phyloP scores from a whole-genome alignment of 2,888 invertebrate species.

The Ennomos quercinarius region DNA sequence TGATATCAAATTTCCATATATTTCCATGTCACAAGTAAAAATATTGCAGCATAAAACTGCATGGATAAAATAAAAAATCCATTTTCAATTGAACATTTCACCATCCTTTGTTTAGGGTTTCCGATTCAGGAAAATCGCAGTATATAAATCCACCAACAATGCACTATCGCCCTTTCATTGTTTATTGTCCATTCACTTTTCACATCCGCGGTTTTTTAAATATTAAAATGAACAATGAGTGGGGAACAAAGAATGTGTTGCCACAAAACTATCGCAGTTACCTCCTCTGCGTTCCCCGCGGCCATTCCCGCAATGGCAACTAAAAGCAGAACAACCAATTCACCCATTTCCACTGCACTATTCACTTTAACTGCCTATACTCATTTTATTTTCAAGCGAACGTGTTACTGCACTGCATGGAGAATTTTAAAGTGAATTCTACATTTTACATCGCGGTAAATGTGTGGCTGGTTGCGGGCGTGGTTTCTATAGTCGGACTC shows the following conservation, averaged over 20 bases:
- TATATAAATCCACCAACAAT: constrained; percentile 26
- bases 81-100: constrained; percentile 12
- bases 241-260: constrained; percentile 32
- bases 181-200: constrained; percentile 19
- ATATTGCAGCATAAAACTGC: neutral
- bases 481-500: constrained; percentile 5
- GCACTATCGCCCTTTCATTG: constrained; percentile 18
- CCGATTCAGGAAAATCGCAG: constrained; percentile 29
- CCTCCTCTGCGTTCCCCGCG: constrained; percentile 48
- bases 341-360: constrained; percentile 59
- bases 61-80: constrained; percentile 1
- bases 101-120: constrained; percentile 19
- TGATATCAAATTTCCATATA: neutral
- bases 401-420: constrained; percentile 46
- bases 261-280: constrained; percentile 57
- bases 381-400: constrained; percentile 62
- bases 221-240: constrained; percentile 25
- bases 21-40: constrained; percentile 1
- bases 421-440: constrained; percentile 51
- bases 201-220: constrained; percentile 20
- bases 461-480: constrained; percentile 32
- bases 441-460: constrained; percentile 38
- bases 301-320: constrained; percentile 40
- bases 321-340: constrained; percentile 45
- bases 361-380: constrained; percentile 64